Evolutionary conservation across 53 echinoderm and acorn worm species (phyloP).

Genomic region (Hippasteria phrygiana): DNA sequence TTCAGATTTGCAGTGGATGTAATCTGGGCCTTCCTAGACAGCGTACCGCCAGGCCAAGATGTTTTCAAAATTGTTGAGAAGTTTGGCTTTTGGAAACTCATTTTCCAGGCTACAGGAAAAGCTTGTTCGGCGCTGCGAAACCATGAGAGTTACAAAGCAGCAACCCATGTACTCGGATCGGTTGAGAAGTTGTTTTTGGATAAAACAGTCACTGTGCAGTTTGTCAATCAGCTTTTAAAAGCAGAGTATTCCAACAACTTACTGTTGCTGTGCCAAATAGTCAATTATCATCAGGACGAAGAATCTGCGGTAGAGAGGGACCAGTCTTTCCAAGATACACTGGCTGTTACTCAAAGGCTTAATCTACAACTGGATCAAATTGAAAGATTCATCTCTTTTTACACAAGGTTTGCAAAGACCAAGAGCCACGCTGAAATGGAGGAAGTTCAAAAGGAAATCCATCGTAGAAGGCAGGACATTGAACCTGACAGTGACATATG

Average conservation of each 20-base stretch:
- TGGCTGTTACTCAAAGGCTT: neutral
- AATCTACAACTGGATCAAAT: neutral
- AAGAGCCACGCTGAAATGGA: neutral
- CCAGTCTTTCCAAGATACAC: constrained; percentile 21
- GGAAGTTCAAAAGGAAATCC: neutral
- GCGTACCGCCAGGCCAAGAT: neutral
- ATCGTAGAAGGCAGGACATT: neutral
- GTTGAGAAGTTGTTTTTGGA: constrained; percentile 5
- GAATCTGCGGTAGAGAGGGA: neutral
- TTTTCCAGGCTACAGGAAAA: constrained; percentile 11
- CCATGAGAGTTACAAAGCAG: neutral
- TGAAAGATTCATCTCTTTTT: constrained; percentile 23
- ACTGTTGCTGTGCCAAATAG: constrained; percentile 1
- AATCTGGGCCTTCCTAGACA: neutral
- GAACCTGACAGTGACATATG: neutral
- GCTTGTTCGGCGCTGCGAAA: neutral
- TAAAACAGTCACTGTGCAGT: neutral
- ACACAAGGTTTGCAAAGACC: neutral
- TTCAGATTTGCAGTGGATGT: constrained; percentile 25
- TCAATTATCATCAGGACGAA: neutral
- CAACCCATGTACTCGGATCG: neutral
- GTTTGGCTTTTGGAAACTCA: constrained; percentile 36
- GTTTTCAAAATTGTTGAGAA: constrained; percentile 8
- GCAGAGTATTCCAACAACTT: neutral
- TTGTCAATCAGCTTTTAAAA: neutral